Evolutionary conservation across 2,888 invertebrate genomes (phyloP).

Genomic region (Silvanus unidentatus): DNA sequence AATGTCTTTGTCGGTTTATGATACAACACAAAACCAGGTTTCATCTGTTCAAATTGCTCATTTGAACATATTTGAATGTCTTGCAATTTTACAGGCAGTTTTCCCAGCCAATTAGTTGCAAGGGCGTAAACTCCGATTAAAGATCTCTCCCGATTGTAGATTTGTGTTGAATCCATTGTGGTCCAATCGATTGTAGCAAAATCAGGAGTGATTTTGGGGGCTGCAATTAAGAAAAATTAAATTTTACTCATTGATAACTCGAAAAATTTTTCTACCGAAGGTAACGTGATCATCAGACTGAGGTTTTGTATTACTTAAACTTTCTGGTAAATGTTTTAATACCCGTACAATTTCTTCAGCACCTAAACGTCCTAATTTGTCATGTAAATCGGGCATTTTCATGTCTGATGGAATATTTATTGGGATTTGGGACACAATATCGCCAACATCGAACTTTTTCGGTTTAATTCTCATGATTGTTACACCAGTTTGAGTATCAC

Average conservation of each 20-base stretch:
- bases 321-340: constrained; percentile 54
- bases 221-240: constrained; percentile 48
- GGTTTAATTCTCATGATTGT: constrained; percentile 83
- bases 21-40: constrained; percentile 58
- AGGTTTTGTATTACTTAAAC: constrained; percentile 52
- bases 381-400: constrained; percentile 60
- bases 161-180: constrained; percentile 54
- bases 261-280: constrained; percentile 68
- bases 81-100: constrained; percentile 57
- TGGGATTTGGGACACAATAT: constrained; percentile 56
- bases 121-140: constrained; percentile 59
- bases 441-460: constrained; percentile 75
- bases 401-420: constrained; percentile 54
- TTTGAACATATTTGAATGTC: constrained; percentile 38
- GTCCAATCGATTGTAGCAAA: constrained; percentile 64
- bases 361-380: constrained; percentile 61
- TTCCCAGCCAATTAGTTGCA: constrained; percentile 55
- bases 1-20: constrained; percentile 54
- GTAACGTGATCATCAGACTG: constrained; percentile 60
- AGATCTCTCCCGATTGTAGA: constrained; percentile 69
- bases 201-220: constrained; percentile 63
- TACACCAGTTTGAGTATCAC: constrained; percentile 75
- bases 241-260: neutral
- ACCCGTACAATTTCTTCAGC: constrained; percentile 61
- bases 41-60: constrained; percentile 8